Conservation (phyloP, 2,113 vertebrate genomes). For the Siphamia tubifer region DNA sequence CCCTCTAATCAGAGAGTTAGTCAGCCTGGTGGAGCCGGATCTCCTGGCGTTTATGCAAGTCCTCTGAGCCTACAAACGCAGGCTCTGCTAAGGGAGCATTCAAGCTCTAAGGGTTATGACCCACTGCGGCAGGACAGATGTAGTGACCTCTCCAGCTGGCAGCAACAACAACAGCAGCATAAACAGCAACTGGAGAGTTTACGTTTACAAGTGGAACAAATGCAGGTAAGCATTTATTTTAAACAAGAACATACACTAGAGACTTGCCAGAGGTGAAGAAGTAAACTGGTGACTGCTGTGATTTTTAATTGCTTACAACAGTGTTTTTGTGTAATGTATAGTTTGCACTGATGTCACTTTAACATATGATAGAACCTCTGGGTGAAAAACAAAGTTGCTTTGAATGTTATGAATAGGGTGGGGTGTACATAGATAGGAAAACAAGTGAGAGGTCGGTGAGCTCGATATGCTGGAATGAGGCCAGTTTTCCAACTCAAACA, state of each 20-base stretch:
- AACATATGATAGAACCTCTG: not conserved
- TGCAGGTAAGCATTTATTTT: constrained; percentile 84
- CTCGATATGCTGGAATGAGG: not conserved
- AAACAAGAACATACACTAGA: not conserved
- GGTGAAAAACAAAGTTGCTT: not conserved
- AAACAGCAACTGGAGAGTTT: constrained; percentile 87
- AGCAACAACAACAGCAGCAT: constrained; percentile 85
- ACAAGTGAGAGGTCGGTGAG: not conserved
- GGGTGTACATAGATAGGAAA: not conserved
- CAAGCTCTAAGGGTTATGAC: constrained; percentile 74
- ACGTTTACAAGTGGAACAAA: constrained; percentile 89
- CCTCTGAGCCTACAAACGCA: constrained; percentile 75
- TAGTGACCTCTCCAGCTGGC: constrained; percentile 86
- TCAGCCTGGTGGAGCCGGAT: constrained; percentile 63
- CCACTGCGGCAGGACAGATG: constrained; percentile 75
- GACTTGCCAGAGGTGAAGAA: not conserved
- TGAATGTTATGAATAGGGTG: not conserved
- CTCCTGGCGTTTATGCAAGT: constrained; percentile 73
- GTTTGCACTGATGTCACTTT: not conserved
- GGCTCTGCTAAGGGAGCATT: constrained; percentile 78
- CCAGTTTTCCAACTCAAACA: not conserved
- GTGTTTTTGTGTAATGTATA: not conserved
- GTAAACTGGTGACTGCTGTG: not conserved
- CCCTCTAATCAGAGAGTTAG: constrained; percentile 71
- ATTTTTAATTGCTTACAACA: not conserved